A percentile compares a stretch with the other conserved stretches of the same genome.
Evolutionary conservation across 2,113 vertebrate species (phyloP).

Genomic region (Xiphorhynchus elegans): DNA sequence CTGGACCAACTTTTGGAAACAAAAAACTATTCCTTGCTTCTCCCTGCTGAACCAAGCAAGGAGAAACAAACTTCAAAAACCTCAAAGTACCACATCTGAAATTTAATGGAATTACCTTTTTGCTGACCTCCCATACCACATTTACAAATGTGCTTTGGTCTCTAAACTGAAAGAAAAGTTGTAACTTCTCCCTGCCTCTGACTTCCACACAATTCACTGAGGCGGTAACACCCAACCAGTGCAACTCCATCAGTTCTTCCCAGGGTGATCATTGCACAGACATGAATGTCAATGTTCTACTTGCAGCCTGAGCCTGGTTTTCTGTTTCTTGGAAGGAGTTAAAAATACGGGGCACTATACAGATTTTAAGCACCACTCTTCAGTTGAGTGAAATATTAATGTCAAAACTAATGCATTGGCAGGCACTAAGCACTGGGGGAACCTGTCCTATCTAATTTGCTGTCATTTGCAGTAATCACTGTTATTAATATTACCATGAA

Average conservation of each 20-base stretch:
- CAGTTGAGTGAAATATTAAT: slow-evolving; percentile 50
- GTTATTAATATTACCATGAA: slow-evolving; percentile 20
- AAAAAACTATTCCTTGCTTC: background rate
- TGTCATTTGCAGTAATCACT: slow-evolving; percentile 3
- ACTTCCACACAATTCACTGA: background rate
- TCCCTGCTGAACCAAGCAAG: background rate
- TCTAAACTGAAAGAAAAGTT: background rate
- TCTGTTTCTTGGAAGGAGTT: background rate
- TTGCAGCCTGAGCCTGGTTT: background rate
- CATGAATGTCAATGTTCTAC: accelerated
- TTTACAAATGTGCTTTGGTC: background rate
- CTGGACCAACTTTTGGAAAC: background rate
- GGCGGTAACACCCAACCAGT: background rate
- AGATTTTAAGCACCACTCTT: slow-evolving; percentile 1
- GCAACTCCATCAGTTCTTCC: background rate
- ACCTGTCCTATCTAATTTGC: slow-evolving; percentile 24
- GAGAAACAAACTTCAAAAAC: background rate
- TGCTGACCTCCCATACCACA: accelerated
- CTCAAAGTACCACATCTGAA: background rate
- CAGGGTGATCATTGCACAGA: accelerated
- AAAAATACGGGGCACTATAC: background rate
- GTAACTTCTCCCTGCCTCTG: background rate
- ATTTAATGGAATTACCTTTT: background rate
- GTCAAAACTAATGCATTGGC: background rate
- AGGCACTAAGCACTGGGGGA: background rate